A percentile compares a stretch with the other conserved stretches of the same genome.
phyloP scores from a whole-genome alignment of 2,888 invertebrate species.

The Eurois occulta region DNA sequence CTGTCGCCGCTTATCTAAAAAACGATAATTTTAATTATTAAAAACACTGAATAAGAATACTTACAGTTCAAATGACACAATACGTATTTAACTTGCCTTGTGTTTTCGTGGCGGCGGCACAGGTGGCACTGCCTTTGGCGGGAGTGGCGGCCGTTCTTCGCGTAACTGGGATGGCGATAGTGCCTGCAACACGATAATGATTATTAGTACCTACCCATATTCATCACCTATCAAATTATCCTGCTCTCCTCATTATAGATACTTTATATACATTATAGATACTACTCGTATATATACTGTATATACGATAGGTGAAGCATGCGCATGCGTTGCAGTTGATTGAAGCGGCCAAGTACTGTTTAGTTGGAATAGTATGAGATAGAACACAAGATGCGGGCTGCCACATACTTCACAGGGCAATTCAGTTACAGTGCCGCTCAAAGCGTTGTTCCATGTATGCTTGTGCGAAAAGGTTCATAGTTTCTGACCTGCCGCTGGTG shows the following conservation, averaged over 20 bases:
- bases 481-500: constrained; percentile 93
- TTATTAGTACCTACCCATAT: background rate
- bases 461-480: background rate
- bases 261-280: too few species aligned
- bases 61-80: background rate
- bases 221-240: background rate
- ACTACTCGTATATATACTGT: too few species aligned
- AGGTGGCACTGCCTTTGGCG: constrained; percentile 86
- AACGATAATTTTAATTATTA: background rate
- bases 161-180: constrained; percentile 80
- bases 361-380: background rate
- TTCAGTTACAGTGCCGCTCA: background rate
- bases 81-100: constrained; percentile 76
- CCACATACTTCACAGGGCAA: background rate
- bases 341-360: background rate
- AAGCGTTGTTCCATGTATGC: background rate
- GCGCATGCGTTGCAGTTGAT: background rate
- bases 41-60: background rate
- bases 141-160: constrained; percentile 87
- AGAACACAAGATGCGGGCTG: background rate
- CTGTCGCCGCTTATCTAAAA: constrained; percentile 79
- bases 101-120: constrained; percentile 88
- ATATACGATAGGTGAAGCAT: background rate
- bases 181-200: constrained; percentile 73
- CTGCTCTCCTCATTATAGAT: background rate